These are phyloP conservation scores for Ceratosolen solmsi DNA, from an alignment of 1,140 invertebrate species.

Conservation along the genomic window DNA sequence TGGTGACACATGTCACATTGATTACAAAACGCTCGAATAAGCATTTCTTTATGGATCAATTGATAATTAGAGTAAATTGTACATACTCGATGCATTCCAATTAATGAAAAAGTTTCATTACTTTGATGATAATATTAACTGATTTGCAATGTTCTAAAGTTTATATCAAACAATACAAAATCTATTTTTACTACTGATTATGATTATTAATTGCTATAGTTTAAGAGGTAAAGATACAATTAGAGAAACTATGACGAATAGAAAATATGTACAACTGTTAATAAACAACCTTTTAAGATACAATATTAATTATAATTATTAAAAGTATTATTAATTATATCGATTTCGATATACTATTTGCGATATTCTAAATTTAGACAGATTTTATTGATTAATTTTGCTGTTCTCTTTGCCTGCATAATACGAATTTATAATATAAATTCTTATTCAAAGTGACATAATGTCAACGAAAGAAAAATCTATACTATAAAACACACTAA, in stretches of 20 bases:
- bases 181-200: neutral
- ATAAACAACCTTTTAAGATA: neutral
- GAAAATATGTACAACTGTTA: too few species aligned
- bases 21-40: neutral
- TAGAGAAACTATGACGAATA: neutral
- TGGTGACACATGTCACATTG: conserved; percentile 17
- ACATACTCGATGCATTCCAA: neutral
- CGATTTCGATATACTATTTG: too few species aligned
- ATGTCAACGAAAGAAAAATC: too few species aligned
- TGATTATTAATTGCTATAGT: neutral
- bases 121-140: neutral
- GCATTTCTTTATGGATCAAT: neutral
- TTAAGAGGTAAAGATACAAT: neutral
- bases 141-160: neutral
- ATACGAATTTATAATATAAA: too few species aligned
- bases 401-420: too few species aligned
- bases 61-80: neutral
- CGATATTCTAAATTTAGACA: neutral
- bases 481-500: too few species aligned
- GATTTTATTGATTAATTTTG: neutral
- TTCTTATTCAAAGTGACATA: too few species aligned
- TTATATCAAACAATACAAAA: neutral
- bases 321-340: neutral
- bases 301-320: neutral
- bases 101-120: neutral